These are phyloP conservation scores for Tilapia sparmanii DNA, from an alignment of 2,113 vertebrate species.

Conservation along the genomic window DNA sequence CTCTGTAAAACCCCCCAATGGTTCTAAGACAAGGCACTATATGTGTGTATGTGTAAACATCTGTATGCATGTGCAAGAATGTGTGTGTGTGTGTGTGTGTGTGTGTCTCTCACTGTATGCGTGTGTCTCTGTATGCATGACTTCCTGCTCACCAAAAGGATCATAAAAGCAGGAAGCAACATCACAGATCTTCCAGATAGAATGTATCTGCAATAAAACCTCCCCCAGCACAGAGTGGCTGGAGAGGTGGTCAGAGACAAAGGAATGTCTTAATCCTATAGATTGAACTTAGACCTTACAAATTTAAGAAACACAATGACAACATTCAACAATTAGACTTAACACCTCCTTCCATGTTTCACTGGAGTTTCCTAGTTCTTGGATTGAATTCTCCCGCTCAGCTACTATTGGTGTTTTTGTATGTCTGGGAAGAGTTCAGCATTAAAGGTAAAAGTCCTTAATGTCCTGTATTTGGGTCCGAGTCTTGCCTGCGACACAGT, in stretches of 20 bases:
- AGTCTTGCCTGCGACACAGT: background rate
- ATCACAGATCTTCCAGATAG: background rate
- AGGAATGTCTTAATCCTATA: background rate
- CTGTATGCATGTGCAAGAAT: background rate
- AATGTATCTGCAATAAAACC: background rate
- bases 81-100: background rate
- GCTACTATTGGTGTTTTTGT: background rate
- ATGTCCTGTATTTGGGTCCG: fast-evolving
- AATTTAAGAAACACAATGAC: background rate
- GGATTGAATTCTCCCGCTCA: background rate
- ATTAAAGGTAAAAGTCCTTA: background rate
- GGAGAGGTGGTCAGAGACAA: background rate
- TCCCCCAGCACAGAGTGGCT: background rate
- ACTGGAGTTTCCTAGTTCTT: background rate
- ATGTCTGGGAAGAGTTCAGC: background rate
- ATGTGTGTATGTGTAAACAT: background rate
- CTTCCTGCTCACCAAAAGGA: background rate
- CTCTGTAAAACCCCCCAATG: background rate
- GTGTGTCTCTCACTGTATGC: background rate
- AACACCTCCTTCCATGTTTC: background rate
- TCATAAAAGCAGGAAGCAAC: background rate
- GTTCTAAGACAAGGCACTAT: background rate
- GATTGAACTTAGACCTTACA: background rate
- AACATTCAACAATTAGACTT: background rate
- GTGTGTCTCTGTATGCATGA: background rate